Evolutionary conservation across 2,113 vertebrate genomes (phyloP).

Genomic region (Scatophagus argus): DNA sequence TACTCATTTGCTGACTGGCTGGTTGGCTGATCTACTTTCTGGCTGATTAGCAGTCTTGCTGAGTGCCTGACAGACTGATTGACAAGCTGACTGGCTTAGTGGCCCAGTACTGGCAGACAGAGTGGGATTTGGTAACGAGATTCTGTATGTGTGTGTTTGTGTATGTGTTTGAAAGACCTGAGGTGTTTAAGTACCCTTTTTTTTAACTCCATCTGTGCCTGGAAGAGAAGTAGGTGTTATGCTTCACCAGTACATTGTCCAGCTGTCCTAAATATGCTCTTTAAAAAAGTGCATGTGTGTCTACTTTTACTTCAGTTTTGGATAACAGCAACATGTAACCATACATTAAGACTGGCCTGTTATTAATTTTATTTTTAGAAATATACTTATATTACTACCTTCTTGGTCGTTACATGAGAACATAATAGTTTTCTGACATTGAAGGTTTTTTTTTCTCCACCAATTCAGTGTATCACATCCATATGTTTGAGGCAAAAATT

Average conservation of each 20-base stretch:
- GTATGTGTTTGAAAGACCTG: neutral
- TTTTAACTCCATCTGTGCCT: neutral
- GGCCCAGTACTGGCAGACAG: conserved; percentile 23
- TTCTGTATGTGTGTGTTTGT: neutral
- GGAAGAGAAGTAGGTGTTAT: neutral
- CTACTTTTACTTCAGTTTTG: neutral
- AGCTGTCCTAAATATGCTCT: neutral
- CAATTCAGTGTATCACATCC: neutral
- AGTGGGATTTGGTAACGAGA: neutral
- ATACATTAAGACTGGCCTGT: too few species aligned
- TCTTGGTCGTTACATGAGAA: neutral
- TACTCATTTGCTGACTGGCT: conserved; percentile 15
- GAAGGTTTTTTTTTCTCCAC: neutral
- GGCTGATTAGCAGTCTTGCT: conserved; percentile 11
- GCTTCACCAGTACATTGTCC: neutral
- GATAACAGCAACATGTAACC: neutral
- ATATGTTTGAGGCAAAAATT: neutral
- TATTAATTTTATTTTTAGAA: neutral
- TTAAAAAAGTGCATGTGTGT: neutral
- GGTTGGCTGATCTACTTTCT: conserved; percentile 13
- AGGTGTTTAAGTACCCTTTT: neutral
- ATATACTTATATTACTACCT: neutral
- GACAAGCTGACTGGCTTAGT: conserved; percentile 21
- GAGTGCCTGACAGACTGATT: conserved; percentile 26
- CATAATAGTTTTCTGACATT: neutral